Evolutionary conservation across 2,888 invertebrate species (phyloP).

Genomic region (Agriopis marginaria): DNA sequence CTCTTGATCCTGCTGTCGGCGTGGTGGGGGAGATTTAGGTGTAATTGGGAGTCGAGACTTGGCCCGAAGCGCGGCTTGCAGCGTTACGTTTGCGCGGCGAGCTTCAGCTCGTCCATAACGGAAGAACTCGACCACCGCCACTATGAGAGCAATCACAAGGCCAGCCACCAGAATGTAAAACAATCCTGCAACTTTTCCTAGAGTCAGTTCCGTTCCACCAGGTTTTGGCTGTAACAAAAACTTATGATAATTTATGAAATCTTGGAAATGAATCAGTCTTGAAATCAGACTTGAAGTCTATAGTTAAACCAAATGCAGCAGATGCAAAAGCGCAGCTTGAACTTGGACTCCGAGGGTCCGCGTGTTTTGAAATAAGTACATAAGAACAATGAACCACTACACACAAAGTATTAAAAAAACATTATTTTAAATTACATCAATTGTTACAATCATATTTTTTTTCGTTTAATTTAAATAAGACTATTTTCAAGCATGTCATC

Average conservation of each 20-base stretch:
- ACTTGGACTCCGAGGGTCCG: too few relatives aligned
- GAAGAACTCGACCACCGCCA: constrained; percentile 97
- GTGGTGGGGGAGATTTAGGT: constrained; percentile 36
- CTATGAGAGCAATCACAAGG: constrained; percentile 94
- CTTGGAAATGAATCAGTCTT: background rate
- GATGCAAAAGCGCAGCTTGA: too few relatives aligned
- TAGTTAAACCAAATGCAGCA: too few relatives aligned
- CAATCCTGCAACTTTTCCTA: constrained; percentile 98
- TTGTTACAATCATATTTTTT: too few relatives aligned
- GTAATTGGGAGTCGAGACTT: constrained; percentile 86
- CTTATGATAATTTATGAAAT: background rate
- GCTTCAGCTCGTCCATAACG: constrained; percentile 94
- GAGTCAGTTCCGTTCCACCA: constrained; percentile 92
- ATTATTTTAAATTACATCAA: too few relatives aligned
- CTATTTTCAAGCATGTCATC: too few relatives aligned
- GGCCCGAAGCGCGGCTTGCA: constrained; percentile 94
- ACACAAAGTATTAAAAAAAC: too few relatives aligned
- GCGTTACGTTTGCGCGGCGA: constrained; percentile 91
- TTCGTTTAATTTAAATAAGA: too few relatives aligned
- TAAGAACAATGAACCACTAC: too few relatives aligned
- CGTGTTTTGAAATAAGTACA: too few relatives aligned
- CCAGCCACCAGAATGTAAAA: constrained; percentile 99
- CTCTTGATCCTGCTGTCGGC: constrained; percentile 69
- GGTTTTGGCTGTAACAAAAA: constrained; percentile 84
- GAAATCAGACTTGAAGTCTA: too few relatives aligned